phyloP scores from a whole-genome alignment of 1,140 invertebrate genomes.

The Berghia stephanieae region DNA sequence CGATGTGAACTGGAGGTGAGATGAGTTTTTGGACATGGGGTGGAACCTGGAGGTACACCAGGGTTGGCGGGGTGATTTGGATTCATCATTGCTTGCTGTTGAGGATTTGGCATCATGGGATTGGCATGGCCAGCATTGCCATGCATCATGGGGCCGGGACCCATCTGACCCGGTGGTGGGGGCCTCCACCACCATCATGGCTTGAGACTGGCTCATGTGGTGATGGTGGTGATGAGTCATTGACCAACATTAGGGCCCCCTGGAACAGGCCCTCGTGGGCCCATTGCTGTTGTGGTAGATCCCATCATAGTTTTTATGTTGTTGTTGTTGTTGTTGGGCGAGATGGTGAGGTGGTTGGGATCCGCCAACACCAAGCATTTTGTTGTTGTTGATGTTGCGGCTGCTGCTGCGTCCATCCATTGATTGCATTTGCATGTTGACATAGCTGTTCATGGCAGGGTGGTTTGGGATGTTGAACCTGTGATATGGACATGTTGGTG shows the following conservation, averaged over 20 bases:
- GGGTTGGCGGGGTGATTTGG: not conserved
- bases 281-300: conserved; percentile 67
- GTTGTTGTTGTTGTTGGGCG: too few species aligned
- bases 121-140: not conserved
- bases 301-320: conserved; percentile 40
- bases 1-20: conserved; percentile 25
- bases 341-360: too few species aligned
- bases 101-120: too few species aligned
- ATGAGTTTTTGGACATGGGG: too few species aligned
- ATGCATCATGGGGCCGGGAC: not conserved
- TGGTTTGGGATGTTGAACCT: conserved; percentile 58
- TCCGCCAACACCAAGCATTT: not conserved
- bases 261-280: conserved; percentile 34
- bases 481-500: conserved; percentile 70
- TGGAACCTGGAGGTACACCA: too few species aligned
- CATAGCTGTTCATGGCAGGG: conserved; percentile 36
- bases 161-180: not conserved
- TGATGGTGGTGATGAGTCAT: conserved; percentile 22
- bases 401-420: not conserved
- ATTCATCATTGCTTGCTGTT: conserved; percentile 27
- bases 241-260: conserved; percentile 26
- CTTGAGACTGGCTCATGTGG: conserved; percentile 31
- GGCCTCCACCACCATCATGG: conserved; percentile 27
- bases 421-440: conserved; percentile 55
- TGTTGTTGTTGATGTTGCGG: conserved; percentile 11